These are phyloP conservation scores for Deilephila porcellus DNA, from an alignment of 2,888 invertebrate genomes.

Conservation along the genomic window DNA sequence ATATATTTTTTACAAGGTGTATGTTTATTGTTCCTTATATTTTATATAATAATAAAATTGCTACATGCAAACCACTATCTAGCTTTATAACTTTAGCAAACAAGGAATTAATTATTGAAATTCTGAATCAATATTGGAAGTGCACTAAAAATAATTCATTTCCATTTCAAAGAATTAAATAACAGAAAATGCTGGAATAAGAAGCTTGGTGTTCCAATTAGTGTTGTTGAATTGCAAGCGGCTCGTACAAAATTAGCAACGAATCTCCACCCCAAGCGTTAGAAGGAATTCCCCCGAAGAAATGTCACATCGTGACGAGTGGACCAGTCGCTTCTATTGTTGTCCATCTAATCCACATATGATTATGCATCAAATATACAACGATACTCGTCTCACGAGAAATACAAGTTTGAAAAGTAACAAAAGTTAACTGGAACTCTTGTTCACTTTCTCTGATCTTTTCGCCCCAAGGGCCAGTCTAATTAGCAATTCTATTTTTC, in stretches of 20 bases:
- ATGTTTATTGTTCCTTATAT: no score
- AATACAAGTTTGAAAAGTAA: constrained; percentile 76
- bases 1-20: no score
- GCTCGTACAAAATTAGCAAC: constrained; percentile 30
- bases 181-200: neutral
- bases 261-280: constrained; percentile 51
- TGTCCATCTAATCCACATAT: constrained; percentile 68
- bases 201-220: neutral
- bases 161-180: neutral
- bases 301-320: constrained; percentile 71
- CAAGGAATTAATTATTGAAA: neutral
- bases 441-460: constrained; percentile 70
- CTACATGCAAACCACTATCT: no score
- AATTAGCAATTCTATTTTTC: constrained; percentile 60
- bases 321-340: constrained; percentile 65
- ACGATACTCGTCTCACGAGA: constrained; percentile 66
- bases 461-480: constrained; percentile 54
- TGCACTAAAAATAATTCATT: neutral
- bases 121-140: neutral
- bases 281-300: constrained; percentile 61
- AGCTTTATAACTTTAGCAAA: neutral
- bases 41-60: no score
- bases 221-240: neutral
- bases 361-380: constrained; percentile 71
- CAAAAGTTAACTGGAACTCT: constrained; percentile 64